Base-by-base conservation (phyloP, 1,140 invertebrate species). In the Oryzaephilus surinamensis region DNA sequence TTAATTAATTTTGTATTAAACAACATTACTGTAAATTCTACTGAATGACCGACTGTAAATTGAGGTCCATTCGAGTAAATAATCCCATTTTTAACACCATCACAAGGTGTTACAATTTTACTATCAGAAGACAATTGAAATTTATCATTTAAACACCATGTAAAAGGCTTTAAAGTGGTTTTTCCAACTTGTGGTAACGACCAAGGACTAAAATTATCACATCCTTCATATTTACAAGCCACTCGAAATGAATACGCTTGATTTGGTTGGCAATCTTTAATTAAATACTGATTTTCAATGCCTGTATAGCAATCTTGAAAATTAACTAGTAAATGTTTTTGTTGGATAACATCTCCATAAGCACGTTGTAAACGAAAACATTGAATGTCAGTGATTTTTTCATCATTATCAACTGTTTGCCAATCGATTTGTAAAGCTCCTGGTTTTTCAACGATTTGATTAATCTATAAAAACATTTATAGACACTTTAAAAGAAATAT, bases 191-290 rank as follows among this genome's bases (percentile, higher is more conserved):
- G 41, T 16, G 52, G 41, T 15, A 56, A 15, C 13, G 55, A 58
- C 54, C 54, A 58, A 6, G 51, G 51, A 32, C 48, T 56, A 51
- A 52, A 58, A 3, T 48, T 38, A 4, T 40, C 33, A 10, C 35
- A 32, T n/a, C 54, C 54, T 31, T 55, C 53, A 29, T 47, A 58
- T 34, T 53, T 58, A 33, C 54, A 56, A 41, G 52, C 48, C 10
- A 58, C 51, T 28, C 54, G 38, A 41, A 54, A 58, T 10, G 52
- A 48, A 47, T 58, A 58, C 15, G 37, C 26, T 38, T 56, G 42
- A 29, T 43, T 46, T 16, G 45, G 33, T 32, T 38, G 30, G 16
- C 56, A 32, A 38, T 54, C 54, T 32, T 51, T 48, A 6, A 48
- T 35, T 17, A 56, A 43, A 43, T 32, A 52, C 28, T 56, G 50